A percentile compares a stretch with the other conserved stretches of the same genome.
These are phyloP conservation scores for Dinoponera quadriceps DNA, from an alignment of 1,140 invertebrate species.

Conservation along the genomic window DNA sequence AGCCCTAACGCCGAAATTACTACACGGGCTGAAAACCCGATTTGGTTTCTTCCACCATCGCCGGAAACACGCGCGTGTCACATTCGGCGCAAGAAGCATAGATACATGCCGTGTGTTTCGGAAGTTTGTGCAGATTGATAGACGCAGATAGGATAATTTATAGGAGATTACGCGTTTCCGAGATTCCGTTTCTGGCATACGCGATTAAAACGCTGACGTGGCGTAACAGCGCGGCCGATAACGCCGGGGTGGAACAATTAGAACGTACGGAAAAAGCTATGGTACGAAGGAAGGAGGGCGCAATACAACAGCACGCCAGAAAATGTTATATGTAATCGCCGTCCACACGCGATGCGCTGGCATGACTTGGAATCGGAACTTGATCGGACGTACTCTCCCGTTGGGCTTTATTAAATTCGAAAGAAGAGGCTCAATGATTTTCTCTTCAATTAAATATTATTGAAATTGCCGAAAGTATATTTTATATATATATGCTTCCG, in stretches of 20 bases:
- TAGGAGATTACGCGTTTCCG: slow-evolving; percentile 40
- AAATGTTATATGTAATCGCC: slow-evolving; percentile 31
- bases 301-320: slow-evolving; percentile 39
- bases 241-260: slow-evolving; percentile 52
- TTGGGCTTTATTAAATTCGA: background rate
- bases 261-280: slow-evolving; percentile 45
- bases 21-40: background rate
- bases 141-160: slow-evolving; percentile 56
- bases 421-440: background rate
- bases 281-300: slow-evolving; percentile 21
- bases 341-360: slow-evolving; percentile 36
- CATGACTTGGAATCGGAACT: background rate
- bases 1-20: background rate
- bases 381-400: background rate
- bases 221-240: slow-evolving; percentile 30
- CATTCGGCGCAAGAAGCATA: background rate
- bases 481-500: too few relatives aligned
- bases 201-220: slow-evolving; percentile 39
- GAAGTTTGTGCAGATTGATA: slow-evolving; percentile 42
- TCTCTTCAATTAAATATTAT: background rate
- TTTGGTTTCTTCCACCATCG: background rate
- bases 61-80: background rate
- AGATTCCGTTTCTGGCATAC: slow-evolving; percentile 43
- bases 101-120: slow-evolving; percentile 20
- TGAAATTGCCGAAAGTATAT: background rate